Conservation (phyloP, 2,113 vertebrate genomes). For the Anguilla rostrata region DNA sequence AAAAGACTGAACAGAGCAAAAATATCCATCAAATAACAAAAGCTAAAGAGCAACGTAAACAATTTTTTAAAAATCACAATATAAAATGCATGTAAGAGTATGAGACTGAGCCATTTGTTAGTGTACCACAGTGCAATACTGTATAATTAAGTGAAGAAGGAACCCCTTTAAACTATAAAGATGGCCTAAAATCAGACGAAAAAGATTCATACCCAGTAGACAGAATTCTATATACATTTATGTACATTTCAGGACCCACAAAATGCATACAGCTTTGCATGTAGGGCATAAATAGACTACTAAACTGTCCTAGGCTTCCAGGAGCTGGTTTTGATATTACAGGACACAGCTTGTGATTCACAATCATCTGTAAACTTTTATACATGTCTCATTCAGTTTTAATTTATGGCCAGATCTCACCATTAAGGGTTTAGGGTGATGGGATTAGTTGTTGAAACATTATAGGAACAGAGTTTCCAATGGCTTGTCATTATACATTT, state of each 20-base stretch:
- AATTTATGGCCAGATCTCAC: not conserved
- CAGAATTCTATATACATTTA: too few relatives aligned
- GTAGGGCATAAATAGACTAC: not conserved
- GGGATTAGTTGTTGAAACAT: not conserved
- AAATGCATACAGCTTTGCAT: not conserved
- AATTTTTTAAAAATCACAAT: not conserved
- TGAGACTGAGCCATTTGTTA: not conserved
- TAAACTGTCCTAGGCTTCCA: too few relatives aligned
- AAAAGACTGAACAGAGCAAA: not conserved
- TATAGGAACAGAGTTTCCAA: not conserved
- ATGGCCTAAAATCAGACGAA: too few relatives aligned
- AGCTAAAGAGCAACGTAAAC: not conserved
- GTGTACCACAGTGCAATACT: not conserved
- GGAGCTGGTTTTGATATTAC: not conserved
- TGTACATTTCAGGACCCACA: not conserved
- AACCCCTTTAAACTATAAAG: not conserved
- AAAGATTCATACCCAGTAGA: too few relatives aligned
- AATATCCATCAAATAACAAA: not conserved
- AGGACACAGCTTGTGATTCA: too few relatives aligned
- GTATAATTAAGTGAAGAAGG: not conserved
- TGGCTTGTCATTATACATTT: not conserved
- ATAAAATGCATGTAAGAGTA: not conserved
- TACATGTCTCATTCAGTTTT: not conserved
- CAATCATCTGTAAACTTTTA: not conserved
- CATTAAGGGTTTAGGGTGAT: not conserved